Percentiles rank a stretch among this genome's conserved stretches.
Evolutionary conservation across 2,797 vertebrate species (phyloP).

Genomic region (Vultur gryphus): DNA sequence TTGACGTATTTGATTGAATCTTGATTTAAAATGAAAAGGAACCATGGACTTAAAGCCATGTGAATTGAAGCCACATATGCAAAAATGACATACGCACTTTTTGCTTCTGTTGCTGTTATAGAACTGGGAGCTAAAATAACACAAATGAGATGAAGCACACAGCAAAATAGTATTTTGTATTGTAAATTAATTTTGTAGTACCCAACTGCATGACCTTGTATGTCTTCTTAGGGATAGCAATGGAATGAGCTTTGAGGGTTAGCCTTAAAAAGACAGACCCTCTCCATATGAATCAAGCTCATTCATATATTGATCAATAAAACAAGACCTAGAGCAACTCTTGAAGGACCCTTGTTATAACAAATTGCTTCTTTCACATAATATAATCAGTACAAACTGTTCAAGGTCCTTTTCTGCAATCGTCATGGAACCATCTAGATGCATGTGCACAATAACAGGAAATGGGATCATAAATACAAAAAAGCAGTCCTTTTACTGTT

Average conservation of each 20-base stretch:
- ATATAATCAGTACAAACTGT: constrained; percentile 39
- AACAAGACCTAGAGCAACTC: constrained; percentile 27
- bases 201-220: background rate
- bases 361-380: constrained; percentile 31
- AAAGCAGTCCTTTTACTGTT: background rate
- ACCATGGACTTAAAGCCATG: background rate
- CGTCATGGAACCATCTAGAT: background rate
- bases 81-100: background rate
- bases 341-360: constrained; percentile 40
- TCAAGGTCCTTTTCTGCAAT: constrained; percentile 36
- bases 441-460: background rate
- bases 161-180: background rate
- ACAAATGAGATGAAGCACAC: background rate
- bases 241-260: background rate
- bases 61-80: background rate
- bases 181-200: background rate
- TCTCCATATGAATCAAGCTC: constrained; percentile 26
- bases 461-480: constrained; percentile 7
- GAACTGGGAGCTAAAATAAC: background rate
- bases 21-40: background rate
- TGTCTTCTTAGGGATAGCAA: background rate
- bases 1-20: background rate
- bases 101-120: background rate
- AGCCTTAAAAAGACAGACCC: constrained; percentile 9
- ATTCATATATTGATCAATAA: constrained; percentile 37